Base-by-base conservation (phyloP, 2,888 invertebrate species). In the Lasioglossum malachurum region DNA sequence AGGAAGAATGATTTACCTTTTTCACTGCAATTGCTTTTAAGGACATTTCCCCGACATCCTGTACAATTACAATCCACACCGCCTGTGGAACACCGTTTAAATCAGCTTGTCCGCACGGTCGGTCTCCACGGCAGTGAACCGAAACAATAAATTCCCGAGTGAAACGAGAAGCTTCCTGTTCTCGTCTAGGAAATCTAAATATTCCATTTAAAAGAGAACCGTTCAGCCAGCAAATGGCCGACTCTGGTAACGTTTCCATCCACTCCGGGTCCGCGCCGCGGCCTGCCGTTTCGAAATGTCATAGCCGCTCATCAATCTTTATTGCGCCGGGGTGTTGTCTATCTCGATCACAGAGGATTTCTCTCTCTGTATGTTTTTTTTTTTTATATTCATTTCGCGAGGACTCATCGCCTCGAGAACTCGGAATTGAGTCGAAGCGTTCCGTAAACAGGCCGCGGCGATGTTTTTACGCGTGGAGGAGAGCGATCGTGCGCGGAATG, bases 391-490 rank as follows among this genome's bases (percentile, higher is more conserved):
- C 16, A 0, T 75, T 74, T 31, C 12, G 60, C 77, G n/a, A 41
- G 16, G 31, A n/a, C 16, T 4, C 75, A 38, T 67, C 35, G 16
- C 64, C 10, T n/a, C 0, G 16, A 38, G 67, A 64, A 35, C 27
- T 57, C 31, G 27, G 75, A 83, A 73, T 67, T 46, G 41, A 71
- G 78, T 44, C 35, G 57, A 74, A 69, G 78, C 19, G 44, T 14
- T 72, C 44, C 5, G 72, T 53, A 83, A 79, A 73, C 79, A 83
- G 53, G 31, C 49, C 16, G 16, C 16, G 12, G 1, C 57, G 57
- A n/a, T 67, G 53, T 79, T 83, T 79, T 78, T 75, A 82, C 57
- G 46, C 75, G 46, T 38, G 14, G 27, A n/a, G 16, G 41, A 35
- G 16, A 75, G 41, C 46, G 53, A 75, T 78, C 83, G 31, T 35